phyloP scores from a whole-genome alignment of 1,140 invertebrate genomes.

The Tachypleus tridentatus region DNA sequence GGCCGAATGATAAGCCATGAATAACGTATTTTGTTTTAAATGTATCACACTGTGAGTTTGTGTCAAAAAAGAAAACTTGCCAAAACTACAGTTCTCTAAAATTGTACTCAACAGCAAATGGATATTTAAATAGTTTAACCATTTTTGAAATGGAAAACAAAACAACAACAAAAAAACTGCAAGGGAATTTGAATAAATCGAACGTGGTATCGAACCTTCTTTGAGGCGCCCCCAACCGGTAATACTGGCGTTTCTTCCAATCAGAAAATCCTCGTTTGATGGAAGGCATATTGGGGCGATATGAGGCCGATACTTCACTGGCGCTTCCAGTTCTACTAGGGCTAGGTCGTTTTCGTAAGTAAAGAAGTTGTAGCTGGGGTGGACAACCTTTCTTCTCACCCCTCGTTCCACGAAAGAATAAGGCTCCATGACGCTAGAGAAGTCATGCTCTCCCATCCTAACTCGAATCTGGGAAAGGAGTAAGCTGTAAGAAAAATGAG shows the following conservation, averaged over 20 bases:
- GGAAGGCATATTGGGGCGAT: conserved; percentile 82
- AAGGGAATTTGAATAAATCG: no score
- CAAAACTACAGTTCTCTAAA: no score
- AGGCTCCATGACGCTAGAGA: conserved; percentile 70
- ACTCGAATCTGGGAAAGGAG: conserved; percentile 78
- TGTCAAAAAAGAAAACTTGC: no score
- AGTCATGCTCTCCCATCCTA: conserved; percentile 76
- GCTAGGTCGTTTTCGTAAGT: conserved; percentile 90
- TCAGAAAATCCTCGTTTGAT: conserved; percentile 61
- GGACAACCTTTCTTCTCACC: conserved; percentile 79
- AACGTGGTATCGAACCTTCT: conserved; percentile 44
- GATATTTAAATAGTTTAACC: no score
- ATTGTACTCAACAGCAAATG: no score
- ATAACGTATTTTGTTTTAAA: no score
- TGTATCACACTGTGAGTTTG: no score
- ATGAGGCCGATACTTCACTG: conserved; percentile 49
- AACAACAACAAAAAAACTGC: no score
- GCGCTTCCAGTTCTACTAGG: conserved; percentile 76
- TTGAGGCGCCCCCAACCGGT: conserved; percentile 87
- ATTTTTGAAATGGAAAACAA: no score
- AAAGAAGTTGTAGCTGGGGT: conserved; percentile 79
- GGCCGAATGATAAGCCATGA: no score
- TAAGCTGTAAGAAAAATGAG: conserved; percentile 45
- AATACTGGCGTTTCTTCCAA: conserved; percentile 72
- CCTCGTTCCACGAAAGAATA: conserved; percentile 73